phyloP scores from a whole-genome alignment of 2,113 vertebrate species.

The Sinocyclocheilus grahami region DNA sequence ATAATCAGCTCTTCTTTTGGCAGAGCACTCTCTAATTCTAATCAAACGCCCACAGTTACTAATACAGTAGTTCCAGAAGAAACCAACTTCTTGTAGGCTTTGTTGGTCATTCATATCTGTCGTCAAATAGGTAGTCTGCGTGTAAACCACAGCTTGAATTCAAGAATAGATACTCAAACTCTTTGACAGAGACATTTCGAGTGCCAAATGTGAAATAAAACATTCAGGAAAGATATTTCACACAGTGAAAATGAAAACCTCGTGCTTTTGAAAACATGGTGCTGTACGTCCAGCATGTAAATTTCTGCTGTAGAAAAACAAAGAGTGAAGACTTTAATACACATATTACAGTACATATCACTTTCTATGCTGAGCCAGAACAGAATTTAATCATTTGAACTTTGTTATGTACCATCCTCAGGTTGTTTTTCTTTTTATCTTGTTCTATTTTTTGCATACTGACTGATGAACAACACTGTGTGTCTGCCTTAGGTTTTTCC shows the following conservation, averaged over 20 bases:
- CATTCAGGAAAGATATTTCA: slow-evolving; percentile 18
- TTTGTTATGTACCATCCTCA: slow-evolving; percentile 2
- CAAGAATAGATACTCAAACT: background rate
- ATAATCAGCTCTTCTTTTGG: background rate
- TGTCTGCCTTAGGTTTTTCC: slow-evolving; percentile 32
- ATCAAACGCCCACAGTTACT: slow-evolving; percentile 14
- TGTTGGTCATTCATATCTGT: slow-evolving; percentile 30
- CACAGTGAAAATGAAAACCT: slow-evolving; percentile 30
- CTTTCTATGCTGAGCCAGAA: background rate
- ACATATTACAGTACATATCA: slow-evolving; percentile 48
- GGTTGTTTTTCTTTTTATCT: slow-evolving; percentile 28
- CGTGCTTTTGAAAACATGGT: slow-evolving; percentile 42
- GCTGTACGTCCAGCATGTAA: slow-evolving; percentile 60
- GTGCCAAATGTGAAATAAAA: slow-evolving; percentile 53
- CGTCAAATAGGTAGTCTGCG: background rate
- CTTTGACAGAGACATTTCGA: background rate
- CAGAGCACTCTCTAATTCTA: slow-evolving; percentile 13
- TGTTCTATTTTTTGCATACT: slow-evolving; percentile 7
- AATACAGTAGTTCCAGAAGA: background rate
- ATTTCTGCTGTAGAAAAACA: slow-evolving; percentile 63
- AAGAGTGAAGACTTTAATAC: slow-evolving; percentile 61
- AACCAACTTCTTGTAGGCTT: slow-evolving; percentile 1
- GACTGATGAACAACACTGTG: background rate
- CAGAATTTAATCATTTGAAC: background rate
- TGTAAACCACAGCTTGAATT: background rate